These are phyloP conservation scores for Syrrhaptes paradoxus DNA, from an alignment of 2,113 vertebrate species.

Conservation along the genomic window DNA sequence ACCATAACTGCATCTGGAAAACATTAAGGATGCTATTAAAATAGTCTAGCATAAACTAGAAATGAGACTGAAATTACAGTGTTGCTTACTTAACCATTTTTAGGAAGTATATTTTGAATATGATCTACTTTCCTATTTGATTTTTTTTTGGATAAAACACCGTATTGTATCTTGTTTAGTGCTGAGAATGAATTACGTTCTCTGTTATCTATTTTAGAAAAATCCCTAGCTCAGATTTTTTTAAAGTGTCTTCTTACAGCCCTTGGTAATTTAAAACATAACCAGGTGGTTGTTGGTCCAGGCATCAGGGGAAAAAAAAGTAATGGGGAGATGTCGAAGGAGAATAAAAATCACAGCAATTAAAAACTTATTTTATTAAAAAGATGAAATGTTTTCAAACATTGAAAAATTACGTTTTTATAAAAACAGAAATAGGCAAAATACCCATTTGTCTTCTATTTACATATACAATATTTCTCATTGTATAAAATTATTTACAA, in stretches of 20 bases:
- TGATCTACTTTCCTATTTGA: neutral
- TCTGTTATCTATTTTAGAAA: neutral
- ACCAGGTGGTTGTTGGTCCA: neutral
- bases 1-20: slow-evolving; percentile 84
- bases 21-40: slow-evolving; percentile 80
- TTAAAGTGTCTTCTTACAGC: neutral
- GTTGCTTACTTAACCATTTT: slow-evolving; percentile 59
- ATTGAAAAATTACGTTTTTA: slow-evolving; percentile 39
- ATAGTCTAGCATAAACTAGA: slow-evolving; percentile 49
- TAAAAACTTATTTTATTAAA: slow-evolving; percentile 73
- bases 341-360: slow-evolving; percentile 7
- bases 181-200: neutral
- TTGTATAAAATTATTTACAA: slow-evolving; percentile 90
- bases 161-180: neutral
- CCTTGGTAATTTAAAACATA: neutral
- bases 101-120: slow-evolving; percentile 9
- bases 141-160: neutral
- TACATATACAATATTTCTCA: slow-evolving; percentile 87
- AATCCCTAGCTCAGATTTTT: neutral
- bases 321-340: neutral
- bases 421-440: slow-evolving; percentile 70
- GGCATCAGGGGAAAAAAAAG: neutral
- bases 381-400: slow-evolving; percentile 57
- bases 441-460: slow-evolving; percentile 82
- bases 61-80: slow-evolving; percentile 56